These are phyloP conservation scores for Aspidiotus destructor DNA, from an alignment of 2,888 invertebrate species.

Conservation along the genomic window DNA sequence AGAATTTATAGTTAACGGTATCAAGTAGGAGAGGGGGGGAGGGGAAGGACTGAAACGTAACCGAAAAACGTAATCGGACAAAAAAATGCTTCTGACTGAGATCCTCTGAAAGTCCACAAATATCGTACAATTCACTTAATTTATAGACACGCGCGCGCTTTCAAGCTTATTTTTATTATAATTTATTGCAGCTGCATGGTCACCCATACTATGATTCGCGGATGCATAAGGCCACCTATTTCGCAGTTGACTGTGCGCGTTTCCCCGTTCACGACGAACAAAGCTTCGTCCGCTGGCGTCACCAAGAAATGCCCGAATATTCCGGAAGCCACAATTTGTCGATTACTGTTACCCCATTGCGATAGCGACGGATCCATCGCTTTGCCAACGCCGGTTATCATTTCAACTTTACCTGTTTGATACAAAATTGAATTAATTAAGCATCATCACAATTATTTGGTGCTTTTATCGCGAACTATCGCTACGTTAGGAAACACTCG, in stretches of 20 bases:
- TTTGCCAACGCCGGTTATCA: slow-evolving; percentile 61
- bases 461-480: too few species aligned
- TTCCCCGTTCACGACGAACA: slow-evolving; percentile 61
- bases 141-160: slow-evolving; percentile 1
- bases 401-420: slow-evolving; percentile 59
- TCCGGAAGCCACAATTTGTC: slow-evolving; percentile 58
- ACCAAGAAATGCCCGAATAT: slow-evolving; percentile 64
- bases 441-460: too few species aligned
- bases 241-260: slow-evolving; percentile 64
- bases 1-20: too few species aligned
- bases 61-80: background rate
- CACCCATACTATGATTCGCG: slow-evolving; percentile 57
- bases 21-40: too few species aligned
- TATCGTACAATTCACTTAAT: background rate
- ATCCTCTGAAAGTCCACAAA: slow-evolving; percentile 13
- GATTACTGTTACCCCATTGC: slow-evolving; percentile 56
- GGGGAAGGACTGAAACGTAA: too few species aligned
- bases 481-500: background rate
- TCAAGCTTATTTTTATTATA: background rate
- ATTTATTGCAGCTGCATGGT: slow-evolving; percentile 50
- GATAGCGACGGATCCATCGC: slow-evolving; percentile 49
- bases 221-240: slow-evolving; percentile 58
- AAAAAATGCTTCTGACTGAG: slow-evolving; percentile 20
- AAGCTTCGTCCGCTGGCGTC: slow-evolving; percentile 58
- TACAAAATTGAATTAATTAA: slow-evolving; percentile 28